Evolutionary conservation across 2,888 invertebrate species (phyloP).

Genomic region (Hedya salicella): DNA sequence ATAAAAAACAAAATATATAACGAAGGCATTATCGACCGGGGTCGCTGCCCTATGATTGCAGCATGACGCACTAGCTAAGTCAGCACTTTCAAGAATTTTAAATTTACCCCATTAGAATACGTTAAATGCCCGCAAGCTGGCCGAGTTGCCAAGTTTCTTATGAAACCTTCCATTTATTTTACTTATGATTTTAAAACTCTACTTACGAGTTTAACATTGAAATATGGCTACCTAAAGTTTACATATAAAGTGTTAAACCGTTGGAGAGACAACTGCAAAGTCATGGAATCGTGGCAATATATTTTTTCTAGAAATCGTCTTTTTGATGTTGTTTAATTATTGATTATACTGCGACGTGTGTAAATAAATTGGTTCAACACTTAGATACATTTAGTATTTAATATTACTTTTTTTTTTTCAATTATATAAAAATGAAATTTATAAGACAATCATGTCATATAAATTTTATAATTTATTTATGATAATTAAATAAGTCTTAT

Average conservation of each 20-base stretch:
- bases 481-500: no score
- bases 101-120: slow-evolving; percentile 50
- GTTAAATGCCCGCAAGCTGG: slow-evolving; percentile 25
- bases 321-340: no score
- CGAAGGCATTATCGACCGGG: slow-evolving; percentile 57
- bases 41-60: slow-evolving; percentile 76
- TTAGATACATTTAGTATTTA: no score
- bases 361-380: no score
- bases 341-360: no score
- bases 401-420: no score
- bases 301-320: no score
- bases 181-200: slow-evolving; percentile 12
- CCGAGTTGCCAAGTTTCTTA: slow-evolving; percentile 35
- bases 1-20: slow-evolving; percentile 36
- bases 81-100: slow-evolving; percentile 59
- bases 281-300: no score
- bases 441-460: no score
- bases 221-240: neutral
- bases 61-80: slow-evolving; percentile 52
- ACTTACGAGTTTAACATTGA: neutral
- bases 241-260: neutral
- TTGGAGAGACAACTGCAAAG: no score
- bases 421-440: no score
- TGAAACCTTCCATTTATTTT: slow-evolving; percentile 27
- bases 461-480: no score